Evolutionary conservation across 2,113 vertebrate genomes (phyloP).

Genomic region (Pogonocichla stellata): DNA sequence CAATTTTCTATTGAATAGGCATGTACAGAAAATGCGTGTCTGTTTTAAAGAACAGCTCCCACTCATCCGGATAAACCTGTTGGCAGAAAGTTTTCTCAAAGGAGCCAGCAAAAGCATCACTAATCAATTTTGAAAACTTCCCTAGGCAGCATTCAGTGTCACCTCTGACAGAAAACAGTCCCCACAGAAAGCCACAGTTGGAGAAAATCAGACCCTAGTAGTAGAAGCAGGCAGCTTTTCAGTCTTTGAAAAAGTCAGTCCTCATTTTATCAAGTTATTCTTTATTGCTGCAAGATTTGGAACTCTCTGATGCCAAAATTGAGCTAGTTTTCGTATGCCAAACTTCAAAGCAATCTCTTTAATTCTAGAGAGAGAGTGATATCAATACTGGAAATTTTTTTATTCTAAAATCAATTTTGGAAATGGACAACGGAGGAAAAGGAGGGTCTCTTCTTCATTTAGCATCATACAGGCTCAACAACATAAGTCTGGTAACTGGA

Average conservation of each 20-base stretch:
- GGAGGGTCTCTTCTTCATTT: not conserved
- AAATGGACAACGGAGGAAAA: conserved; percentile 11
- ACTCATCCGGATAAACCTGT: not conserved
- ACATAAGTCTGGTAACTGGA: not conserved
- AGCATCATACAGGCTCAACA: not conserved
- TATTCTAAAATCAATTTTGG: conserved; percentile 18
- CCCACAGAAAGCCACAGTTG: not conserved
- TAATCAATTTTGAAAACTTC: not conserved
- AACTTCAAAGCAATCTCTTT: conserved; percentile 1
- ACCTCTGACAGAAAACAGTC: not conserved
- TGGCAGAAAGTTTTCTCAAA: not conserved
- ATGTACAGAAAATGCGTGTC: not conserved
- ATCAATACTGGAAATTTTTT: not conserved
- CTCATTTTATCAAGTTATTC: not conserved
- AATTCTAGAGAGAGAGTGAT: not conserved
- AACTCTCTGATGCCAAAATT: not conserved
- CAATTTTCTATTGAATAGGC: not conserved
- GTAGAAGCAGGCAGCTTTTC: not conserved
- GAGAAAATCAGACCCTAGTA: not conserved
- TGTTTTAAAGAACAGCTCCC: not conserved
- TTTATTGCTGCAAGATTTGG: not conserved
- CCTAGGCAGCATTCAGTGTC: not conserved
- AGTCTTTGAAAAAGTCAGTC: not conserved
- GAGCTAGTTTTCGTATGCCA: not conserved
- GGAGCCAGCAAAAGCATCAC: not conserved